A percentile compares a stretch with the other conserved stretches of the same genome.
Conservation (phyloP, 2,888 invertebrate genomes). For the Melieria picta region DNA sequence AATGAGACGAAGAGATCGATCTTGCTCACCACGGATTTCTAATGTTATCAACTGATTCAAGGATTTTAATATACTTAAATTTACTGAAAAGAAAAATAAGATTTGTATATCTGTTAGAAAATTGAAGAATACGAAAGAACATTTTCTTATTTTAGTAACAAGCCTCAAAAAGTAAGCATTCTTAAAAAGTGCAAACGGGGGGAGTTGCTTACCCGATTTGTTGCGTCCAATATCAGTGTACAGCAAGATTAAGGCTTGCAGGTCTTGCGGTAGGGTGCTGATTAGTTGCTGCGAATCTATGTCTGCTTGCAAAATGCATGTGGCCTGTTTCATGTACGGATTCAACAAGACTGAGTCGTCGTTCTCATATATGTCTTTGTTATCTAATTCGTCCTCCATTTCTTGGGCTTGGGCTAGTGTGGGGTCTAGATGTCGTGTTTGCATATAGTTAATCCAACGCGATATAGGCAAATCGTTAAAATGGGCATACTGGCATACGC, state of each 20-base stretch:
- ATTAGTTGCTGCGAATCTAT: slow-evolving; percentile 65
- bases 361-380: slow-evolving; percentile 63
- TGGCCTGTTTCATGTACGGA: slow-evolving; percentile 67
- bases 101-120: neutral
- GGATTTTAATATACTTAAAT: slow-evolving; percentile 57
- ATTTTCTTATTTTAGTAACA: no score
- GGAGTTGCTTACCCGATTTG: slow-evolving; percentile 53
- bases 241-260: slow-evolving; percentile 70
- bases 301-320: slow-evolving; percentile 69
- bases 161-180: no score
- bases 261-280: slow-evolving; percentile 66
- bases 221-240: slow-evolving; percentile 67
- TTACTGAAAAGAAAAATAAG: slow-evolving; percentile 49
- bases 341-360: slow-evolving; percentile 64
- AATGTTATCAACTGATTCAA: slow-evolving; percentile 69
- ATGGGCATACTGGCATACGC: slow-evolving; percentile 70
- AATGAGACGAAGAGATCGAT: slow-evolving; percentile 65
- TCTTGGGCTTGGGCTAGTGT: no score
- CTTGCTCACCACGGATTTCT: slow-evolving; percentile 71
- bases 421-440: slow-evolving; percentile 36
- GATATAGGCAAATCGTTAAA: slow-evolving; percentile 70
- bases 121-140: no score
- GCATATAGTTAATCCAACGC: slow-evolving; percentile 66
- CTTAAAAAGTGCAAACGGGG: no score
- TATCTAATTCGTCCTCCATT: slow-evolving; percentile 31